Percentiles rank a stretch among this genome's conserved stretches.
Conservation (phyloP, 2,113 vertebrate genomes). For the Cyanoramphus novaezelandiae region DNA sequence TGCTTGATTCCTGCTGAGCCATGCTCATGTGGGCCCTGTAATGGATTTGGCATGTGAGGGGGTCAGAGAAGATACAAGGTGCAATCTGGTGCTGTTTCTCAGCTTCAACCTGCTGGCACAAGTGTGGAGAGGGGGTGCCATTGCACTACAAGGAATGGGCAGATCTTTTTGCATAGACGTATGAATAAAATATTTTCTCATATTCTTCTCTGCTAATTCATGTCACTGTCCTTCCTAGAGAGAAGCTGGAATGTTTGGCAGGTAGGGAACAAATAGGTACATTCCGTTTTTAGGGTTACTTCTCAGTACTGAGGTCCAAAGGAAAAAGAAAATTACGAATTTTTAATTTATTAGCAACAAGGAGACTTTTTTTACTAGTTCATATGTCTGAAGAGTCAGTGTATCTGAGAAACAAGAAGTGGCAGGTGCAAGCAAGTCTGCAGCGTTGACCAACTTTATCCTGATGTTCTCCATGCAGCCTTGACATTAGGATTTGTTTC, state of each 20-base stretch:
- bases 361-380: background rate
- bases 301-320: background rate
- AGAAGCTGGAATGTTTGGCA: background rate
- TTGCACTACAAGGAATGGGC: background rate
- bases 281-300: background rate
- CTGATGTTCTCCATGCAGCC: background rate
- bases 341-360: background rate
- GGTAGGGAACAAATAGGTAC: background rate
- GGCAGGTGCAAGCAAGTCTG: background rate
- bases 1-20: background rate
- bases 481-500: constrained; percentile 31
- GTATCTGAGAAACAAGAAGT: background rate
- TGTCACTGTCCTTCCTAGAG: background rate
- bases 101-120: background rate
- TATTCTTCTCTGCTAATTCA: background rate
- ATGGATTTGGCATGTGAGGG: background rate
- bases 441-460: background rate
- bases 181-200: background rate
- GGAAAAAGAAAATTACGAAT: background rate
- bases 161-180: background rate
- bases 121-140: background rate
- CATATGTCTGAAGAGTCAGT: background rate
- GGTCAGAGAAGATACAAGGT: background rate
- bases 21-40: background rate
- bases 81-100: background rate